Evolutionary conservation across 2,113 vertebrate genomes (phyloP).

Genomic region (Bos indicus): DNA sequence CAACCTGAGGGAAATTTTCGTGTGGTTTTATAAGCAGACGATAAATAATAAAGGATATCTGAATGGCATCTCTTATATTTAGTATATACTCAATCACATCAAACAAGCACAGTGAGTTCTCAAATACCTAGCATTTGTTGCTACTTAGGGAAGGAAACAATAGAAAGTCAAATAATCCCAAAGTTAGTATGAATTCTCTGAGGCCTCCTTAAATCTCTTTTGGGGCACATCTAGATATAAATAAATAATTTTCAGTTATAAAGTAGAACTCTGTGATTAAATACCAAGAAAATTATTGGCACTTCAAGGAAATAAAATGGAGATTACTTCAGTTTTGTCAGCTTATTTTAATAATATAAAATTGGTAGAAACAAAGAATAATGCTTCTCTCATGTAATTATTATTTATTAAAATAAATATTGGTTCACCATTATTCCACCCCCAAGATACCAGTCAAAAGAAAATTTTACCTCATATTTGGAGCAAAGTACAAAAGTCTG

Average conservation of each 20-base stretch:
- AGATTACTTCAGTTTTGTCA: background rate
- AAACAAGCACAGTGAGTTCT: background rate
- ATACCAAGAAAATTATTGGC: background rate
- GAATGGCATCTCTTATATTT: background rate
- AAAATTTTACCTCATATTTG: conserved; percentile 85
- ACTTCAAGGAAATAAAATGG: background rate
- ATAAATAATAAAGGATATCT: background rate
- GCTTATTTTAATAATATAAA: conserved; percentile 1
- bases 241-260: background rate
- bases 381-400: background rate
- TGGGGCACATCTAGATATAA: background rate
- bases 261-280: conserved; percentile 13
- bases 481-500: conserved; percentile 94
- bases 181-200: background rate
- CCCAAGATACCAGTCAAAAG: conserved; percentile 29
- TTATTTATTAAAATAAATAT: conserved; percentile 14
- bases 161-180: background rate
- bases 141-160: background rate
- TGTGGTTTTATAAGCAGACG: background rate
- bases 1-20: background rate
- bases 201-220: background rate
- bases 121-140: background rate
- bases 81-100: background rate
- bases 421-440: background rate
- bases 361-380: background rate